phyloP scores from a whole-genome alignment of 2,113 vertebrate genomes.

The Megaleporinus macrocephalus region DNA sequence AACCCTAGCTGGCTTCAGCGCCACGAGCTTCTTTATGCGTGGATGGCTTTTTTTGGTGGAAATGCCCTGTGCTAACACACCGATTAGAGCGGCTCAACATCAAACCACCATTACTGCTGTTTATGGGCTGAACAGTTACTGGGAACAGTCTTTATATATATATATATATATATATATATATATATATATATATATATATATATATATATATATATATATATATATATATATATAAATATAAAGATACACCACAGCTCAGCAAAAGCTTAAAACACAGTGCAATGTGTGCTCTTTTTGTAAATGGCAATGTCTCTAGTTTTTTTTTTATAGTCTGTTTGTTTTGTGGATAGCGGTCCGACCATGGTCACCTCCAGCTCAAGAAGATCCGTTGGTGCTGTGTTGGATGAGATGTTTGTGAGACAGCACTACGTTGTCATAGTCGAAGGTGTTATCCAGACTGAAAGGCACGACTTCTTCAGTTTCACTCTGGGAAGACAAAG shows the following conservation, averaged over 20 bases:
- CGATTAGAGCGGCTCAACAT: slow-evolving; percentile 18
- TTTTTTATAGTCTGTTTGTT: slow-evolving; percentile 13
- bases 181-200: too few species aligned
- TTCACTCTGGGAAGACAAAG: slow-evolving; percentile 61
- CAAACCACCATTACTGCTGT: background rate
- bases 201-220: too few species aligned
- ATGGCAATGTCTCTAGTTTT: background rate
- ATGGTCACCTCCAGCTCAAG: slow-evolving; percentile 28
- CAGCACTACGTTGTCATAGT: slow-evolving; percentile 76
- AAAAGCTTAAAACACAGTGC: slow-evolving; percentile 3
- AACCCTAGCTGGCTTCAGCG: background rate
- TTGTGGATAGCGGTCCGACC: background rate
- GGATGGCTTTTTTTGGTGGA: slow-evolving; percentile 6
- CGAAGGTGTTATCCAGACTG: slow-evolving; percentile 79
- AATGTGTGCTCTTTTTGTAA: background rate
- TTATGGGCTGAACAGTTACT: slow-evolving; percentile 21
- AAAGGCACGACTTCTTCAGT: slow-evolving; percentile 77
- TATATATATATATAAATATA: too few species aligned
- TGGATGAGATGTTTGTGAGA: slow-evolving; percentile 72
- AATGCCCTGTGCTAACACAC: slow-evolving; percentile 14
- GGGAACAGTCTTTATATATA: background rate
- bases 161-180: too few species aligned
- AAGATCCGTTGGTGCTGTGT: slow-evolving; percentile 6
- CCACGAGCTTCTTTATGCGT: slow-evolving; percentile 19
- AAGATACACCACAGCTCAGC: background rate